Evolutionary conservation across 2,113 vertebrate species (phyloP).

Genomic region (Probosciger aterrimus): DNA sequence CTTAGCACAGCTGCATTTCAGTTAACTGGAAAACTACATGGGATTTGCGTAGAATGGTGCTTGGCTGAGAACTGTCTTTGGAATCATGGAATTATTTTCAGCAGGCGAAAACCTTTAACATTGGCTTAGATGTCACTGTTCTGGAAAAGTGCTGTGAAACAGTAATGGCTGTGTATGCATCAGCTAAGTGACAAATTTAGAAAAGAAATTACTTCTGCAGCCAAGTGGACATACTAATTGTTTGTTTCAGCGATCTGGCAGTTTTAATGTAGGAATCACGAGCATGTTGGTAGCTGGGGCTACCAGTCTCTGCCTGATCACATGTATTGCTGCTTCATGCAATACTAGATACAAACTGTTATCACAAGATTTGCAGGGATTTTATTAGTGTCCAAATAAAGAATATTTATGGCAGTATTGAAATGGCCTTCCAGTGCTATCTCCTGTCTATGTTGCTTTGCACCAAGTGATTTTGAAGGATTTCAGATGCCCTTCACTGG

Average conservation of each 20-base stretch:
- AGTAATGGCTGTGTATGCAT: neutral
- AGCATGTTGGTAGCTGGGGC: neutral
- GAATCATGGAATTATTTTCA: neutral
- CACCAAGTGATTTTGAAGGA: neutral
- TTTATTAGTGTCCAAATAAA: neutral
- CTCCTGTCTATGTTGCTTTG: neutral
- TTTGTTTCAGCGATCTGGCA: neutral
- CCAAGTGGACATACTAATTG: neutral
- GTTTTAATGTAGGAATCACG: neutral
- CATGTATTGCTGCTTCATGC: neutral
- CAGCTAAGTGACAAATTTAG: neutral
- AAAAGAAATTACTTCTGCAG: neutral
- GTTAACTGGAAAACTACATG: neutral
- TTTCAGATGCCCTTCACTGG: neutral
- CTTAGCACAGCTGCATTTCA: neutral
- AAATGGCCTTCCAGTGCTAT: neutral
- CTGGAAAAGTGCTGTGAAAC: neutral
- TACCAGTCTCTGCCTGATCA: neutral
- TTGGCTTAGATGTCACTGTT: neutral
- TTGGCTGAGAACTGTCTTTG: neutral
- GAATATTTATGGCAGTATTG: neutral
- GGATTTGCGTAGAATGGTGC: neutral
- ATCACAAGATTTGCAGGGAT: neutral
- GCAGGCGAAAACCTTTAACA: neutral
- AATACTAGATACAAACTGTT: neutral